Base-by-base conservation (phyloP, 1,140 invertebrate species). In the Theocolax elegans region DNA sequence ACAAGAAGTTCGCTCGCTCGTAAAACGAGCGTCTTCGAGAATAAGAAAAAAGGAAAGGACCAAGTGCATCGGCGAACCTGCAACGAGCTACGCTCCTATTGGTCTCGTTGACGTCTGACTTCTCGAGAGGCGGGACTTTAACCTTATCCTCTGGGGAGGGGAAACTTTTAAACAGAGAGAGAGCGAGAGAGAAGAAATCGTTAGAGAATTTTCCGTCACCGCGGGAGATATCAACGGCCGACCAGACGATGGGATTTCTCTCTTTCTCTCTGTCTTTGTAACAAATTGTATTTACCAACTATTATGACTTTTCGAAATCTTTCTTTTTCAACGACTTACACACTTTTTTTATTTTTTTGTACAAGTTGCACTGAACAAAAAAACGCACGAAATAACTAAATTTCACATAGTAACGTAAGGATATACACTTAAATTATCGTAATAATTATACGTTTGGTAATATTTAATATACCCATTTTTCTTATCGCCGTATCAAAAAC, bases 1-100 rank as follows among this genome's bases (percentile, higher is more conserved):
- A 77, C 78, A 79, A 81, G 79, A 80, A 81, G 77, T 79, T 77
- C 12, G 49, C 23, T 9, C 53, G 53, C 17, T 13, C 10, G 27
- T 31, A 7, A 15, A 31, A 29, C 21, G n/a, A n/a, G 27, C n/a
- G 40, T 62, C 23, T 62, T 1, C 46, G 12, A 59, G 64, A 56
- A 72, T 23, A 44, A 66, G 38, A 65, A 27, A 58, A 69, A 71
- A 59, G 71, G 17, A 62, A 19, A 27, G 19, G 25, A 56, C 58
- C 59, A 72, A 48, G 54, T 62, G 49, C 73, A 63, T 48, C 49
- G 19, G 25, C 73, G 73, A 17, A 17, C 42, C 3, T 15, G n/a
- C n/a, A 44, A 44, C 42, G 42, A 7, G n/a, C 7, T 12, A 44
- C n/a, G 42, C 42, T 0, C 3, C 12, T 44, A 44, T 44, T 17